Conservation (phyloP, 1,140 invertebrate genomes). For the Bombus terrestris region DNA sequence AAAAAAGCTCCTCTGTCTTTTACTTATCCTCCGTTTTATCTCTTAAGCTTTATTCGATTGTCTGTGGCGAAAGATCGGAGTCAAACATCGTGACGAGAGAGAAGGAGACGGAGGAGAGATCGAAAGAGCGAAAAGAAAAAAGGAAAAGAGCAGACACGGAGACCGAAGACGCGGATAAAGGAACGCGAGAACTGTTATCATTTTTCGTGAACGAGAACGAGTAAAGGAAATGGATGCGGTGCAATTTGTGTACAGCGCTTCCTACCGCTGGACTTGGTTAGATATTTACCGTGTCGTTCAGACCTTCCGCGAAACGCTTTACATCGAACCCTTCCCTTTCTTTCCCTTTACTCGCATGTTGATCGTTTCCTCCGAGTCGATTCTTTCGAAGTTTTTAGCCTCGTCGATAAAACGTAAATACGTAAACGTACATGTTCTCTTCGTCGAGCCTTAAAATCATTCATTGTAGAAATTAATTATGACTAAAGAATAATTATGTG, state of each 20-base stretch:
- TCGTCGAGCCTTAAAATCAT: too few relatives aligned
- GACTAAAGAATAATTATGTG: too few relatives aligned
- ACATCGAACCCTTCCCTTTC: too few relatives aligned
- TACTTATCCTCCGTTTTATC: slow-evolving; percentile 61
- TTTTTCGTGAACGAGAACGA: not conserved
- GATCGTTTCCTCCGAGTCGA: not conserved
- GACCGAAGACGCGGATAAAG: not conserved
- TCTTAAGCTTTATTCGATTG: slow-evolving; percentile 61
- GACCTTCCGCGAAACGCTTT: not conserved
- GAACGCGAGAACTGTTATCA: not conserved
- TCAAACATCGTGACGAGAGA: not conserved
- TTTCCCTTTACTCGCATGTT: not conserved
- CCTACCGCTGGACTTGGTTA: not conserved
- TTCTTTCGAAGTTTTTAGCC: not conserved
- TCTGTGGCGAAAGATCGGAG: slow-evolving; percentile 21
- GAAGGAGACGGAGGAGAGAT: not conserved
- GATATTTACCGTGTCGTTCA: slow-evolving; percentile 11
- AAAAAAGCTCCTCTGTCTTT: slow-evolving; percentile 31
- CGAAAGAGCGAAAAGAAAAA: not conserved
- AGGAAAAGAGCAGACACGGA: not conserved
- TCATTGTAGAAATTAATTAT: too few relatives aligned
- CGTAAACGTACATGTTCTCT: too few relatives aligned
- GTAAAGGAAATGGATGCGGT: not conserved
- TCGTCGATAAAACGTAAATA: not conserved
- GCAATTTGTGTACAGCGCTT: not conserved